These are phyloP conservation scores for Eristalis arbustorum DNA, from an alignment of 2,888 invertebrate genomes.

Conservation along the genomic window DNA sequence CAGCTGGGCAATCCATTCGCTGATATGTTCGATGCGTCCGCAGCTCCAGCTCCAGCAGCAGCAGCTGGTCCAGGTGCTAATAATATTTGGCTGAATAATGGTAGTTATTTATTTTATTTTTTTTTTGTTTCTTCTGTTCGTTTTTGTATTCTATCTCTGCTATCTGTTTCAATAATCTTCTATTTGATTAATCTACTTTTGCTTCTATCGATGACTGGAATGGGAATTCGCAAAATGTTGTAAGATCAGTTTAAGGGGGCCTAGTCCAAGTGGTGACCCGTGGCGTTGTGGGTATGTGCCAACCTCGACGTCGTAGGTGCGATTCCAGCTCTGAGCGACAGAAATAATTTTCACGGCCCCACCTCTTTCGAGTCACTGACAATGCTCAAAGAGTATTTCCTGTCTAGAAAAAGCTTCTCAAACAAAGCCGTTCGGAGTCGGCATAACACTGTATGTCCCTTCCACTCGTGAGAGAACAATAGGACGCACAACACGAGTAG, in stretches of 20 bases:
- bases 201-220: constrained; percentile 8
- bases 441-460: too few species aligned
- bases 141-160: neutral
- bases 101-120: constrained; percentile 80
- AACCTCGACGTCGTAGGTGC: too few species aligned
- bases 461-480: too few species aligned
- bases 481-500: too few species aligned
- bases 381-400: too few species aligned
- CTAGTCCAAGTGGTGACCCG: too few species aligned
- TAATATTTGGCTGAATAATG: constrained; percentile 81
- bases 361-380: too few species aligned
- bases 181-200: constrained; percentile 17
- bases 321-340: too few species aligned
- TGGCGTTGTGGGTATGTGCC: too few species aligned
- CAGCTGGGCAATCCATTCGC: constrained; percentile 96
- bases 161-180: constrained; percentile 27
- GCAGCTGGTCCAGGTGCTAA: constrained; percentile 78
- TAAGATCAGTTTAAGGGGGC: neutral
- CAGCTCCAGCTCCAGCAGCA: constrained; percentile 80
- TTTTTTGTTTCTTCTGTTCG: neutral
- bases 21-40: constrained; percentile 91
- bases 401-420: too few species aligned
- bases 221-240: neutral
- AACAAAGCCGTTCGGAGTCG: too few species aligned
- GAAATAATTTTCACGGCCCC: too few species aligned